Evolutionary conservation across 1,140 invertebrate genomes (phyloP), one percentile per base, ranked within the genome.

Genomic region (Drosophila aff.): DNA sequence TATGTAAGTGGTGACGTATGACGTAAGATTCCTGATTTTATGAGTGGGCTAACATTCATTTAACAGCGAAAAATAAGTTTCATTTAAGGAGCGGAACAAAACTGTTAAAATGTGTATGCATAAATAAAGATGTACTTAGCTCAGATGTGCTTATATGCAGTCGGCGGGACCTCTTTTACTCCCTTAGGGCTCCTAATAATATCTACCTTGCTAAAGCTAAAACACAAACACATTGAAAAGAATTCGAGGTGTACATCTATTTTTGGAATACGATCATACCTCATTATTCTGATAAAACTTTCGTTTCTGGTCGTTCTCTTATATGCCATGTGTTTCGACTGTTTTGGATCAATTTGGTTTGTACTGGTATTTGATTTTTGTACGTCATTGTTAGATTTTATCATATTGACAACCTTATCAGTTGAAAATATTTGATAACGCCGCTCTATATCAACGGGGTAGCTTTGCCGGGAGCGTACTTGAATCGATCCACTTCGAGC

Each of bases 11-110:
- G 36, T 72, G 66, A 49, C 40, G 50, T 57, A 71, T 72, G 68
- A 72, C 66, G 69, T 72, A 71, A 71, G 64, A 38, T 53, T 71
- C 21, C 62, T 67, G 16, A 18, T 33, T 49, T 38, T 38, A 18
- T 36, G 33, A 55, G 52, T 21, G 50, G 50, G 7, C 49, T 53
- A 8, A 44, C 18, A 21, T 21, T 13, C 10, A 21, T 47, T 23
- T 8, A 26, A 26, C 21, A 26, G 46, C 4, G 13, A 7, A 15
- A 46, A 18, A 43, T 47, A n/a, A 31, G n/a, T n/a, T 28, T 11
- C 1, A 31, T 50, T n/a, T 49, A 44, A 18, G n/a, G n/a, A 10
- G 18, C 23, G 3, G 23, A 23, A 3, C 23, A 23, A 23, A 23
- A 18, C n/a, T 18, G 41, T 44, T 44, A 40, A 15, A 38, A 15